Evolutionary conservation across 2,797 vertebrate species (phyloP), one percentile per base, ranked within the genome.

Genomic region (Cirrhinus molitorella): DNA sequence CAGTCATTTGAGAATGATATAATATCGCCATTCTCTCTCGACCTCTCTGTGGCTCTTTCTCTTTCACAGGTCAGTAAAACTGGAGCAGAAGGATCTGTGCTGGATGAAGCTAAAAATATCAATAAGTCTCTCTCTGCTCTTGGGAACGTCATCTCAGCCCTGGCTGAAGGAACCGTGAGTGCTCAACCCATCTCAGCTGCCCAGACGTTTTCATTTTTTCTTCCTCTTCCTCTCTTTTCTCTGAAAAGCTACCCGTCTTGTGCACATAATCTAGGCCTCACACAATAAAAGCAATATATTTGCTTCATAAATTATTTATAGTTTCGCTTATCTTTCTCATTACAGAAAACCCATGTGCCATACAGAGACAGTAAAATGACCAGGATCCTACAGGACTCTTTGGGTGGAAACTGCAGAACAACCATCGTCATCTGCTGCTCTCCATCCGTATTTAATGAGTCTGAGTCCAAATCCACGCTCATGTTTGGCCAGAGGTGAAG

Each of bases 101-200:
- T 99, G 16, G 98, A 99, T 5, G 98, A 99, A 94, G 98, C 98
- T 83, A 98, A 98, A 95, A 99, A 98, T 91, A 98, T 99, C 94
- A 99, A 98, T 93, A 98, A 99, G 87, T 99, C 97, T 93, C 92
- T 98, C 83, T 98, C 97, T 61, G 97, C 98, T 79, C 93, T 99
- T 63, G 98, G 98, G 80, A 98, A 99, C 1, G 98, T 99, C 90
- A 99, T 99, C 85, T 96, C 97, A 0, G 97, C 98, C 67, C 91
- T 98, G 93, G 97, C 97, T 57, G 97, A 99, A 92, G 97, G 97
- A 93, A 98, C 96, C 51, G 98, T 99, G 89, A 96, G 96, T 95
- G n/a, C 31, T 85, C 28, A 66, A 21, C 53, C 47, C 17, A 34
- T 71, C 31, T 78, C 45, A 57, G 16, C 43, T 79, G 28, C 23